Evolutionary conservation across 2,797 vertebrate genomes (phyloP).

Genomic region (Vespertilio murinus): DNA sequence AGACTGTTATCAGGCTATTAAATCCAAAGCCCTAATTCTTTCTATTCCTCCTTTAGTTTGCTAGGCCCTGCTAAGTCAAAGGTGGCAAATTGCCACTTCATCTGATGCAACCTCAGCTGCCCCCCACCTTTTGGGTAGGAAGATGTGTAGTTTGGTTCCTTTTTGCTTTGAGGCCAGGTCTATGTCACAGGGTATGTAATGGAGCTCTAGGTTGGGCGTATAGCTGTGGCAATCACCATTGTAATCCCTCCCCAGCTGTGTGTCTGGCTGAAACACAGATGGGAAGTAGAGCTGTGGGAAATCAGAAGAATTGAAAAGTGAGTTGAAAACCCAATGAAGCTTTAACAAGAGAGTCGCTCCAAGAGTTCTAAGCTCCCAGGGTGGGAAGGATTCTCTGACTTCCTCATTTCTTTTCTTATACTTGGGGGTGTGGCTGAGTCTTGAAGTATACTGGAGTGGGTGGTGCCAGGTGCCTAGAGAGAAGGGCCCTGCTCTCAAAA

Average conservation of each 20-base stretch:
- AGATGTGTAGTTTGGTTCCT: background rate
- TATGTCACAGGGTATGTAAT: conserved; percentile 14
- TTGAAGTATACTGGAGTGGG: background rate
- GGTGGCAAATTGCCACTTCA: background rate
- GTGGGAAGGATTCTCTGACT: background rate
- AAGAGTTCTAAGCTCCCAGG: conserved; percentile 33
- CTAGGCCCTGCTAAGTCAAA: background rate
- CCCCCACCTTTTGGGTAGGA: background rate
- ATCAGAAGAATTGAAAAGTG: conserved; percentile 66
- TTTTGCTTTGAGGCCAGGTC: background rate
- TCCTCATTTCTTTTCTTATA: conserved; percentile 18
- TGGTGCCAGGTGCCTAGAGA: background rate
- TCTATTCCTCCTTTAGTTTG: background rate
- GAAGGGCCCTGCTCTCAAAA: background rate
- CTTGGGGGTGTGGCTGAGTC: background rate
- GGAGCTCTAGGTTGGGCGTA: background rate
- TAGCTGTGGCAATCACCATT: conserved; percentile 51
- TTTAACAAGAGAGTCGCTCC: conserved; percentile 33
- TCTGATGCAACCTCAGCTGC: accelerated
- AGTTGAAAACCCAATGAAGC: conserved; percentile 64
- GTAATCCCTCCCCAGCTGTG: conserved; percentile 74
- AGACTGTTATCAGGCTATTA: background rate
- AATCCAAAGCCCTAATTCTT: background rate
- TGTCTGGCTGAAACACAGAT: conserved; percentile 55
- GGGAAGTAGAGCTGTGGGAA: conserved; percentile 65